phyloP scores from a whole-genome alignment of 2,797 vertebrate species.

The Lithobates pipiens region DNA sequence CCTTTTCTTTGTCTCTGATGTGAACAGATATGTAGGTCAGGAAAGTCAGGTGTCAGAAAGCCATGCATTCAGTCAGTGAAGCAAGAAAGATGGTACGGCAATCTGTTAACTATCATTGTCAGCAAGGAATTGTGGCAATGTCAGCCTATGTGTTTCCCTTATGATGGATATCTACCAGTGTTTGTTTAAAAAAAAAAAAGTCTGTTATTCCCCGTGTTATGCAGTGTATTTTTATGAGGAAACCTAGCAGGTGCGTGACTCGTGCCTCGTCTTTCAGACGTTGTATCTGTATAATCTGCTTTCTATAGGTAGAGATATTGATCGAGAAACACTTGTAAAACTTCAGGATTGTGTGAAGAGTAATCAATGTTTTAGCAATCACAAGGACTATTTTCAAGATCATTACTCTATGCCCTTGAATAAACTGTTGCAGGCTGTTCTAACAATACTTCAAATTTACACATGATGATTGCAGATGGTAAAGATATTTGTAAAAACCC shows the following conservation, averaged over 20 bases:
- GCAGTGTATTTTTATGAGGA: neutral
- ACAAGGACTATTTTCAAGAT: neutral
- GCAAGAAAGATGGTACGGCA: neutral
- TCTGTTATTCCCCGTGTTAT: neutral
- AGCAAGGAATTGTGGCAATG: neutral
- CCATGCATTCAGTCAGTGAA: neutral
- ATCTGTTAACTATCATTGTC: neutral
- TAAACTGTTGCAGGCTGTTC: constrained; percentile 56
- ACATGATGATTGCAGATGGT: neutral
- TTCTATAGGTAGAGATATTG: neutral
- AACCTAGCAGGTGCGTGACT: neutral
- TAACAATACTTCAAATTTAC: constrained; percentile 43
- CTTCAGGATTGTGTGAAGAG: neutral
- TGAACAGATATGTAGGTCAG: too few relatives aligned
- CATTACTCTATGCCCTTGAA: constrained; percentile 35
- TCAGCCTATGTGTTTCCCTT: neutral
- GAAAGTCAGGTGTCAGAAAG: too few relatives aligned
- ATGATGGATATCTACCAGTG: neutral
- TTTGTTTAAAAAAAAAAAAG: neutral
- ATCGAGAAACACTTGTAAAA: neutral
- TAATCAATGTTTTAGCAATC: neutral
- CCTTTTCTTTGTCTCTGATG: too few relatives aligned
- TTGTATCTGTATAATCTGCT: neutral
- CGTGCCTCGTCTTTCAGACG: neutral
- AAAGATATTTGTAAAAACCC: too few relatives aligned